Percentiles rank a stretch among this genome's conserved stretches.
phyloP scores from a whole-genome alignment of 1,140 invertebrate species.

The Drosophila kurseongensis region DNA sequence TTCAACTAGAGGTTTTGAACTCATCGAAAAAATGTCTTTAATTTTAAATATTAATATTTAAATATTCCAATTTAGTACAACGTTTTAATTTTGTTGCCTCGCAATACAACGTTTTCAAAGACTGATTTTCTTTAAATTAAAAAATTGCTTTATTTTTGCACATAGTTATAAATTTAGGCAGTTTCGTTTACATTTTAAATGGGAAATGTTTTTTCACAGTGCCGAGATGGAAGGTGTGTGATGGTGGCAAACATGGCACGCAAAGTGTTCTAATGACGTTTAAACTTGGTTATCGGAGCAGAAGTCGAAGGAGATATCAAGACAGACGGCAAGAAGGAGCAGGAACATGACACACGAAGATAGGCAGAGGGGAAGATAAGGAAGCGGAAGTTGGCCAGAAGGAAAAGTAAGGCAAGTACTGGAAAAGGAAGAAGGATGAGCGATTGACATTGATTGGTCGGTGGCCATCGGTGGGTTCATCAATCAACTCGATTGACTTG shows the following conservation, averaged over 20 bases:
- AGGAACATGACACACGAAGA: slow-evolving; percentile 6
- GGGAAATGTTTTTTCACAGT: not conserved
- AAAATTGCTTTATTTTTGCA: too few relatives aligned
- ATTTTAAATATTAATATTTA: too few relatives aligned
- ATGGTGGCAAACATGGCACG: slow-evolving; percentile 24
- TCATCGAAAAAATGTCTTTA: too few relatives aligned
- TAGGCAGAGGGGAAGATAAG: not conserved
- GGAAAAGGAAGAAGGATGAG: not conserved
- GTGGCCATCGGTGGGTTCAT: slow-evolving; percentile 37
- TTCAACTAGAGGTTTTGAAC: too few relatives aligned
- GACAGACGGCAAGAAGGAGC: slow-evolving; percentile 8
- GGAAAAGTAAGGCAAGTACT: not conserved
- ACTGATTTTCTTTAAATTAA: too few relatives aligned
- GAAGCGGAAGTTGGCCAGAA: slow-evolving; percentile 24
- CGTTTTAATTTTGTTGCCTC: too few relatives aligned
- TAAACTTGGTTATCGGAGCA: slow-evolving; percentile 41
- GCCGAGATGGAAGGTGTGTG: not conserved
- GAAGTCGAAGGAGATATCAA: slow-evolving; percentile 35
- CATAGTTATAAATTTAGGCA: too few relatives aligned
- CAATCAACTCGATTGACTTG: slow-evolving; percentile 46
- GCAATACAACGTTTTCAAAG: too few relatives aligned
- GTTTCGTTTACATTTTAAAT: not conserved
- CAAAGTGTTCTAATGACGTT: slow-evolving; percentile 46
- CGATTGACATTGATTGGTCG: slow-evolving; percentile 39
- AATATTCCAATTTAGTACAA: too few relatives aligned